phyloP scores from a whole-genome alignment of 37 sponge, comb jelly and placozoan species.

The Haliclona indistincta region DNA sequence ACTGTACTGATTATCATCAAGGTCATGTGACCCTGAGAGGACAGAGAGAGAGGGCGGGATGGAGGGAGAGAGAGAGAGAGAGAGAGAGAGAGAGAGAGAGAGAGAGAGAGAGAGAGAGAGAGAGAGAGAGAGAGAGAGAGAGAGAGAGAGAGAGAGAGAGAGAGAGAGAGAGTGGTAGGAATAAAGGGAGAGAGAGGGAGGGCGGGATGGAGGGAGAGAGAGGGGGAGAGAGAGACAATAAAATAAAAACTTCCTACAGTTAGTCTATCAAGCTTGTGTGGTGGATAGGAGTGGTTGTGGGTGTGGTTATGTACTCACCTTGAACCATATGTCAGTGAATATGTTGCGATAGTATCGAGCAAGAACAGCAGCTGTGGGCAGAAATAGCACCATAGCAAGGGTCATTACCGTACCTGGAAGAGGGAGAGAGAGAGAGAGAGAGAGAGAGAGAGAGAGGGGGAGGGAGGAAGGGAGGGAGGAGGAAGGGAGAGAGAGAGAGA shows the following conservation, averaged over 20 bases:
- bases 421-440: not conserved
- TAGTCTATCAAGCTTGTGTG: too few species aligned
- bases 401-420: conserved; percentile 36
- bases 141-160: conserved; percentile 32
- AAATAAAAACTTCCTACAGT: not conserved
- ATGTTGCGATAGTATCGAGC: conserved; percentile 42
- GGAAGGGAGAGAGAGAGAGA: not conserved
- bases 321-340: conserved; percentile 39
- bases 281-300: too few species aligned
- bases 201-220: not conserved
- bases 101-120: conserved; percentile 34
- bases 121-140: conserved; percentile 36
- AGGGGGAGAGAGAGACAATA: not conserved
- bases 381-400: conserved; percentile 26
- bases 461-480: not conserved
- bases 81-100: not conserved
- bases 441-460: not conserved
- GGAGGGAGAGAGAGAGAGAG: not conserved
- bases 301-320: conserved; percentile 24
- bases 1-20: conserved; percentile 34
- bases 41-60: not conserved
- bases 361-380: conserved; percentile 32
- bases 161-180: conserved; percentile 9
- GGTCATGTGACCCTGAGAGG: conserved; percentile 29
- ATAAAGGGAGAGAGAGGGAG: not conserved